These are phyloP conservation scores for Melieria omissa DNA, from an alignment of 2,888 invertebrate genomes.

Conservation along the genomic window DNA sequence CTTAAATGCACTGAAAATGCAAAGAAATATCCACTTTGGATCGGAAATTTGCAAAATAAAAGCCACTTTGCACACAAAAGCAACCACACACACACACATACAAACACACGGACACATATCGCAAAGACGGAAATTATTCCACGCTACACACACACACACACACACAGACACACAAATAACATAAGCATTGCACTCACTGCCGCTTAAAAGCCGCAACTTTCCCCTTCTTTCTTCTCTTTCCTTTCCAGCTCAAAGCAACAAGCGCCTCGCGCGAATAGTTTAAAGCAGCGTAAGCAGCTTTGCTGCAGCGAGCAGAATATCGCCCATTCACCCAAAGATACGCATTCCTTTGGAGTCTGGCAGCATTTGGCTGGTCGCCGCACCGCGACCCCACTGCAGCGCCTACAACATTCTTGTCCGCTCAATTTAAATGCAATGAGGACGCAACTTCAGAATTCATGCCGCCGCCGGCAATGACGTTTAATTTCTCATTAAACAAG, in stretches of 20 bases:
- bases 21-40: not conserved
- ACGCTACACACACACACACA: not conserved
- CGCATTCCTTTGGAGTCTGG: too few species aligned
- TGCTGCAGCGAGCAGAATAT: too few species aligned
- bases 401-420: too few species aligned
- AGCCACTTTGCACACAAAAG: not conserved
- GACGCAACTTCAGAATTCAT: too few species aligned
- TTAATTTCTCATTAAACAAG: too few species aligned
- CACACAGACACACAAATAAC: not conserved
- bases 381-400: too few species aligned
- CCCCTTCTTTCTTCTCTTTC: not conserved
- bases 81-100: constrained; percentile 1
- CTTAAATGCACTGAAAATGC: not conserved
- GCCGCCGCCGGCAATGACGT: too few species aligned
- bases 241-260: too few species aligned
- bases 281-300: not conserved
- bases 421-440: too few species aligned
- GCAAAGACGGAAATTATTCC: not conserved
- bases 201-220: not conserved
- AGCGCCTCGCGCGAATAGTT: constrained; percentile 3
- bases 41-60: not conserved
- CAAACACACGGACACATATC: too few species aligned
- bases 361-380: too few species aligned
- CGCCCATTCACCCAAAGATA: too few species aligned
- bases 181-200: not conserved